Base-by-base conservation (phyloP, 2,888 invertebrate genomes). In the Oligia strigilis region DNA sequence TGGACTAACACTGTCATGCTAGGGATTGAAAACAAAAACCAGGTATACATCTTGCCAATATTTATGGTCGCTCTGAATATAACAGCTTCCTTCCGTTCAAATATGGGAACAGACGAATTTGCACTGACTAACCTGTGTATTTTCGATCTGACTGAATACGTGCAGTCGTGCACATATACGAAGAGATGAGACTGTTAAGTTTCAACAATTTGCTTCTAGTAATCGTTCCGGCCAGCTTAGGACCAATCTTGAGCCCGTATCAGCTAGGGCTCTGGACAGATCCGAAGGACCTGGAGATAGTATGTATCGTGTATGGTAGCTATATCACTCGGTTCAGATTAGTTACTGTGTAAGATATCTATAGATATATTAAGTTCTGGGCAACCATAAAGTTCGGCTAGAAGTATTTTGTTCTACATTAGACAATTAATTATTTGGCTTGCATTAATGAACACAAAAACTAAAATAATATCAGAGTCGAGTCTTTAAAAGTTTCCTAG, bases 361-460 rank as follows among this genome's bases (percentile, higher is more conserved):
- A 29, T 29, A 29, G 29, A 29, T 29, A 29, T 29, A 29, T 46
- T 11, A 73, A 52, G 23, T 40, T 67, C 19, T 29, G 17, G 69
- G 19, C 46, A 19, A 77, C 46, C 55, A 70, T 29, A 70, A 69
- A 69, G 2, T 11, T 65, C 69, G 40, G 55, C 46, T 19, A 40
- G 14, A 82, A 90, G 84, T 80, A 83, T 87, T 88, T 80, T 82
- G 75, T 78, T 70, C 73, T 79, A 77, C 74, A 77, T 70, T 80
- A 75, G 69, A 73, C 77, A 62, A 74, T 78, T 55, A 72, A 87
- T 83, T 90, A 91, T 92, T 93, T 93, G 93, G 92, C 88, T 87
- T 89, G 87, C 78, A 86, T n/a, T 86, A 87, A 86, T 92, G 89
- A 94, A 93, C 93, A 94, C 92, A 92, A 82, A 77, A 86, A 65